phyloP scores from a whole-genome alignment of 2,113 vertebrate species.

The Vombatus ursinus region DNA sequence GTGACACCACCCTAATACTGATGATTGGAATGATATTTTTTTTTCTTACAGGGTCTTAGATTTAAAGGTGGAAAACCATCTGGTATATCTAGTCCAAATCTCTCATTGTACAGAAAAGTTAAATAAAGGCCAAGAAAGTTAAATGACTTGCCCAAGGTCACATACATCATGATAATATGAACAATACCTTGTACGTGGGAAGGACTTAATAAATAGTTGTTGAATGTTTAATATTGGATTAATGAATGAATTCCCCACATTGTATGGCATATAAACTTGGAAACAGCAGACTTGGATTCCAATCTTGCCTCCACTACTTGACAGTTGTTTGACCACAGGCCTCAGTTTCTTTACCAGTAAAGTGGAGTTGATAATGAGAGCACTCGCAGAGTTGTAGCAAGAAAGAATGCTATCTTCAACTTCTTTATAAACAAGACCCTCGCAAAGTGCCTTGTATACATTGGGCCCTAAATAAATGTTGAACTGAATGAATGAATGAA shows the following conservation, averaged over 20 bases:
- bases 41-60: background rate
- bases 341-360: background rate
- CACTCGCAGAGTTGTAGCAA: background rate
- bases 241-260: background rate
- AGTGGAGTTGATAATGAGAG: background rate
- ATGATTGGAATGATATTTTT: conserved; percentile 32
- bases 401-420: background rate
- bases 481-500: background rate
- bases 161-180: background rate
- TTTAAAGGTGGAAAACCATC: background rate
- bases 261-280: background rate
- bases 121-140: background rate
- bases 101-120: background rate
- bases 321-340: background rate
- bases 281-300: background rate
- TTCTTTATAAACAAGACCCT: background rate
- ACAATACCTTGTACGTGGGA: background rate
- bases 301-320: background rate
- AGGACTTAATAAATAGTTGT: background rate
- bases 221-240: background rate
- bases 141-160: background rate
- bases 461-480: background rate
- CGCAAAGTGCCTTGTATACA: background rate
- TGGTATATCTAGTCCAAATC: background rate
- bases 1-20: conserved; percentile 33